Conservation (phyloP, 2,888 invertebrate species). For the Athrips mouffetella region DNA sequence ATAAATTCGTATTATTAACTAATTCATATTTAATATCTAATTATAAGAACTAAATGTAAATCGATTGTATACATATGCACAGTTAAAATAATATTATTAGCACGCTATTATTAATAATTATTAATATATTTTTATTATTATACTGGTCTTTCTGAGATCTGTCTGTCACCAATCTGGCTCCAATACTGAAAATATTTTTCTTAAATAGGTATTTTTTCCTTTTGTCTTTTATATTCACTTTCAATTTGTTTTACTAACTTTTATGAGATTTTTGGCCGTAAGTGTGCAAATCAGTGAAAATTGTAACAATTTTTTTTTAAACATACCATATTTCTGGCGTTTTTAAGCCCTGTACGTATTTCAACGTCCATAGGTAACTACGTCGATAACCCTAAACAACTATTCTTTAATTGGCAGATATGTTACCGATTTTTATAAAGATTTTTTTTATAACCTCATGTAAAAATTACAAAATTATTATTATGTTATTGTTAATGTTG, state of each 20-base stretch:
- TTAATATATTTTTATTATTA: slow-evolving; percentile 38
- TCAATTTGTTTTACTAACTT: no score
- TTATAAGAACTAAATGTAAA: slow-evolving; percentile 41
- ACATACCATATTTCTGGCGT: background rate
- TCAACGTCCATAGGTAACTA: slow-evolving; percentile 41
- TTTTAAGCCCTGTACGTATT: background rate
- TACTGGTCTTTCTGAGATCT: slow-evolving; percentile 77
- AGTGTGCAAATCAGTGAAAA: no score
- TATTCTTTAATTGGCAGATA: slow-evolving; percentile 47
- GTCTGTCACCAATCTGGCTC: slow-evolving; percentile 59
- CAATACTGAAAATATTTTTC: slow-evolving; percentile 50
- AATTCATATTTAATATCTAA: slow-evolving; percentile 36
- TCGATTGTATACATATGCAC: slow-evolving; percentile 43
- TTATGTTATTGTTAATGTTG: background rate
- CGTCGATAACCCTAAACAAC: slow-evolving; percentile 37
- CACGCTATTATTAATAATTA: slow-evolving; percentile 39
- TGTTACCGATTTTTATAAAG: slow-evolving; percentile 35
- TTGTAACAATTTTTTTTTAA: background rate
- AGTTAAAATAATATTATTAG: slow-evolving; percentile 53
- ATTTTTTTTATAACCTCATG: background rate
- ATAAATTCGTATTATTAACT: slow-evolving; percentile 67
- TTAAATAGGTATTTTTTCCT: slow-evolving; percentile 27
- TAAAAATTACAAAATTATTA: slow-evolving; percentile 10
- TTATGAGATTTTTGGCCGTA: no score
- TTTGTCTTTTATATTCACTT: background rate